phyloP scores from a whole-genome alignment of 2,888 invertebrate species.

The Coremacera marginata region DNA sequence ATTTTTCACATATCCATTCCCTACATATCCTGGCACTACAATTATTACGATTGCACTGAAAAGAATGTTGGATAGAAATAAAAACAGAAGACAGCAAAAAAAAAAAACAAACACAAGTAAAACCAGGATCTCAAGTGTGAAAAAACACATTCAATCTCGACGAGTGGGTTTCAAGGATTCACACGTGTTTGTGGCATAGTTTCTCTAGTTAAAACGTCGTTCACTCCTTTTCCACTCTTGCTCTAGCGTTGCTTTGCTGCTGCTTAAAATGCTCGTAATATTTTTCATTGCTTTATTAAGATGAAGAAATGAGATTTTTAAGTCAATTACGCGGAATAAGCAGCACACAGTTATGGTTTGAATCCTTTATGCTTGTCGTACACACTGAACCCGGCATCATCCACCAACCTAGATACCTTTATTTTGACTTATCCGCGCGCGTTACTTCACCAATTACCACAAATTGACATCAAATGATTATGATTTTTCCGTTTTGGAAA shows the following conservation, averaged over 20 bases:
- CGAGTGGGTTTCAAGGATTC: conserved; percentile 28
- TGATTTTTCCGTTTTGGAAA: conserved; percentile 25
- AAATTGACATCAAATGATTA: conserved; percentile 38
- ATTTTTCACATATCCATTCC: conserved; percentile 8
- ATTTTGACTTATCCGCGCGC: conserved; percentile 27
- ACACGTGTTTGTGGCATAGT: conserved; percentile 7
- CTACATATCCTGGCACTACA: conserved; percentile 18
- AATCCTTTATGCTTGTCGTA: background rate
- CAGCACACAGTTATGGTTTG: background rate
- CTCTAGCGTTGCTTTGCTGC: background rate
- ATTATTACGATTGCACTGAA: conserved; percentile 26
- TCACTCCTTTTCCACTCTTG: background rate
- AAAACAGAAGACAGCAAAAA: background rate
- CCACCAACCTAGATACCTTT: background rate
- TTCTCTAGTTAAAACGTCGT: background rate
- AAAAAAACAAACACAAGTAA: too few species aligned
- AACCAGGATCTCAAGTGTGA: conserved; percentile 1
- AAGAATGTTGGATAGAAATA: background rate
- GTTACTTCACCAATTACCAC: conserved; percentile 32
- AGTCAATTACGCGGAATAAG: conserved; percentile 34
- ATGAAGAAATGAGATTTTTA: conserved; percentile 22
- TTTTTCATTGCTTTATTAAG: conserved; percentile 36
- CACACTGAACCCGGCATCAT: background rate
- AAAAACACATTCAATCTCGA: conserved; percentile 11
- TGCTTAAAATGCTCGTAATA: conserved; percentile 25